Evolutionary conservation across 2,888 invertebrate genomes (phyloP).

Genomic region (Harpalus rufipes): DNA sequence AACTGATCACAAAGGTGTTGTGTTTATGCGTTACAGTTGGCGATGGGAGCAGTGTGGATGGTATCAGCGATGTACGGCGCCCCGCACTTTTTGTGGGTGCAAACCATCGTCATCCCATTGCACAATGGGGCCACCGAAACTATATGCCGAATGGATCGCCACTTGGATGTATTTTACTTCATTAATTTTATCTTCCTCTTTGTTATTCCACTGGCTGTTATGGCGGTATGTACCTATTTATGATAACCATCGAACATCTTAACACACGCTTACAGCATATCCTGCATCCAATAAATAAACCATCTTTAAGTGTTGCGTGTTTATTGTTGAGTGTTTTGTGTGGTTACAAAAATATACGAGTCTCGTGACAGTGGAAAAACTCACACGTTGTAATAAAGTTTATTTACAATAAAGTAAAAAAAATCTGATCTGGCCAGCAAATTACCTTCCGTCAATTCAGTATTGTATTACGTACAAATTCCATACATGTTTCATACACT

Average conservation of each 20-base stretch:
- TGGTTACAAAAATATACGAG: too few relatives aligned
- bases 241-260: neutral
- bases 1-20: neutral
- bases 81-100: slow-evolving; percentile 90
- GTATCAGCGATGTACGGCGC: slow-evolving; percentile 90
- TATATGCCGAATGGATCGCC: slow-evolving; percentile 86
- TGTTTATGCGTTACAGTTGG: slow-evolving; percentile 80
- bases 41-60: slow-evolving; percentile 90
- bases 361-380: too few relatives aligned
- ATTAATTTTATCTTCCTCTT: slow-evolving; percentile 91
- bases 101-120: slow-evolving; percentile 84
- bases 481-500: too few relatives aligned
- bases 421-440: too few relatives aligned
- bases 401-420: too few relatives aligned
- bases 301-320: too few relatives aligned
- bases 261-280: neutral
- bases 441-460: too few relatives aligned
- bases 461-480: too few relatives aligned
- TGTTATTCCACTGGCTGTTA: slow-evolving; percentile 88
- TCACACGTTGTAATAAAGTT: too few relatives aligned
- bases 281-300: too few relatives aligned
- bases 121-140: slow-evolving; percentile 82
- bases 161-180: slow-evolving; percentile 88
- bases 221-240: slow-evolving; percentile 84
- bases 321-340: too few relatives aligned